Conservation (phyloP, 2,888 invertebrate genomes). For the Ophion ventricosus region DNA sequence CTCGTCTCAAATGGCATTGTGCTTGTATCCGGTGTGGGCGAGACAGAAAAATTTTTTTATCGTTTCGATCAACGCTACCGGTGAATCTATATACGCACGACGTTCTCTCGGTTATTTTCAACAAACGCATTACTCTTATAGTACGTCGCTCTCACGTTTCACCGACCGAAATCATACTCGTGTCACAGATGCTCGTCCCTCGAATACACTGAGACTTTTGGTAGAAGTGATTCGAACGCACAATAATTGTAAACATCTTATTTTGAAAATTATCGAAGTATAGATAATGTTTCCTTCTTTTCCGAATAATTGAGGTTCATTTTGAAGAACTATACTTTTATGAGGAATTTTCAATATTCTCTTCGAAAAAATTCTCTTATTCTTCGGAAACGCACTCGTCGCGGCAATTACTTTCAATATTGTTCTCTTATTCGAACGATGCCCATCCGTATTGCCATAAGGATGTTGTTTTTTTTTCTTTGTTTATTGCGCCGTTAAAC, state of each 20-base stretch:
- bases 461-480: not conserved
- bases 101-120: constrained; percentile 6
- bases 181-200: not conserved
- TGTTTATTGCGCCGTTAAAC: not conserved
- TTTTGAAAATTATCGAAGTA: not conserved
- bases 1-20: not conserved
- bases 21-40: not conserved
- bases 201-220: not conserved
- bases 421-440: constrained; percentile 10
- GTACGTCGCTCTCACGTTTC: not conserved
- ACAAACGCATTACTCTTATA: constrained; percentile 3
- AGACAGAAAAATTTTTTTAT: not conserved
- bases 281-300: not conserved
- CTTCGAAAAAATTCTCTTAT: not conserved
- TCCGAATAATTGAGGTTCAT: not conserved
- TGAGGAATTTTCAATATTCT: not conserved
- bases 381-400: too few species aligned
- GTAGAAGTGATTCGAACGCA: not conserved
- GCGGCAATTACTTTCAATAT: not conserved
- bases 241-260: not conserved
- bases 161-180: not conserved
- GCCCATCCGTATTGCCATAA: not conserved
- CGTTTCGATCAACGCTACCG: not conserved
- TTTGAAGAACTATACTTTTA: not conserved
- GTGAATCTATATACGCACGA: constrained; percentile 9